phyloP scores from a whole-genome alignment of 2,113 vertebrate genomes.

The Tichodroma muraria region DNA sequence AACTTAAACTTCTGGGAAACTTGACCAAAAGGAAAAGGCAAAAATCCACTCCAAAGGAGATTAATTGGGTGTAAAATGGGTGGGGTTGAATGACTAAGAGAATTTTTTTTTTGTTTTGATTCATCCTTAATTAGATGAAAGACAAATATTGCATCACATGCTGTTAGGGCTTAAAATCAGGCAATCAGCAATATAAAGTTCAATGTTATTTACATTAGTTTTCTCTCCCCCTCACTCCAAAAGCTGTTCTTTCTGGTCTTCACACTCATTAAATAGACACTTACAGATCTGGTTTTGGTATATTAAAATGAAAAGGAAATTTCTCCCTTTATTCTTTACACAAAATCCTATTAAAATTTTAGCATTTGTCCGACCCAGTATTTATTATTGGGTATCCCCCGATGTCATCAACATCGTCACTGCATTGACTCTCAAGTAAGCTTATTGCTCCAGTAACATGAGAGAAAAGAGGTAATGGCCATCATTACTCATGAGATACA shows the following conservation, averaged over 20 bases:
- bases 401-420: neutral
- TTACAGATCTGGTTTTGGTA: neutral
- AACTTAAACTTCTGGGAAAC: neutral
- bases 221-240: neutral
- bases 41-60: neutral
- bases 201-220: constrained; percentile 20
- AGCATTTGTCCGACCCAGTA: neutral
- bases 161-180: neutral
- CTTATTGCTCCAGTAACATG: neutral
- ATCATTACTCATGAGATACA: neutral
- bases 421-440: neutral
- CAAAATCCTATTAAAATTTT: neutral
- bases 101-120: neutral
- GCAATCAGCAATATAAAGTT: neutral
- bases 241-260: neutral
- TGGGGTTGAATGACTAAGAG: neutral
- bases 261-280: neutral
- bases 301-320: neutral
- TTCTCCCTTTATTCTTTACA: neutral
- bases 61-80: neutral
- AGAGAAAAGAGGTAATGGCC: neutral
- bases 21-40: neutral
- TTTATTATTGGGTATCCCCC: neutral
- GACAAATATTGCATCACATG: neutral
- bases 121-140: neutral